Conservation (phyloP, 1,140 invertebrate species). For the Hetaerina americana region DNA sequence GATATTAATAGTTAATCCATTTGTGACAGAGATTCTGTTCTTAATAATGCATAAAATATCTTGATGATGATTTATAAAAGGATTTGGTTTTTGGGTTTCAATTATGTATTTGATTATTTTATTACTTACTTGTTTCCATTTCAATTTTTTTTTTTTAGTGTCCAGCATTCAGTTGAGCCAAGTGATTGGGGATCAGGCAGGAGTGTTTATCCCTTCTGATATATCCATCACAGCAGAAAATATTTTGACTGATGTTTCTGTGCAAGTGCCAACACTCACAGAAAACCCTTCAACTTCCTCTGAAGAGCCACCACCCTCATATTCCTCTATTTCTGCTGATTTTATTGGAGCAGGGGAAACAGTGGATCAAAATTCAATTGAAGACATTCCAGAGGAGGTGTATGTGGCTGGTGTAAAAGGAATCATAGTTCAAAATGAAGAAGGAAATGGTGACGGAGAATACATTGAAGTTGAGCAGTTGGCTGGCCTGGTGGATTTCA, state of each 20-base stretch:
- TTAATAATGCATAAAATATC: too few species aligned
- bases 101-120: too few species aligned
- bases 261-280: neutral
- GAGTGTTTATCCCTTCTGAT: neutral
- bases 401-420: neutral
- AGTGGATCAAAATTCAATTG: neutral
- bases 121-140: too few species aligned
- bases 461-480: neutral
- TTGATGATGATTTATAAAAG: too few species aligned
- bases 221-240: neutral
- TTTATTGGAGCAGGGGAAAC: neutral
- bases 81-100: too few species aligned
- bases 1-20: too few species aligned
- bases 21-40: too few species aligned
- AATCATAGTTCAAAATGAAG: neutral
- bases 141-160: neutral
- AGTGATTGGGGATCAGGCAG: neutral
- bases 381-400: neutral
- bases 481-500: constrained; percentile 19
- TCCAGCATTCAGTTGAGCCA: neutral
- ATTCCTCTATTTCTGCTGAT: neutral
- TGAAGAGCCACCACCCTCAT: neutral
- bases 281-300: neutral
- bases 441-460: neutral
- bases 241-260: neutral